Percentiles rank a stretch among this genome's conserved stretches.
These are phyloP conservation scores for Moxostoma hubbsi DNA, from an alignment of 2,797 vertebrate species.

Conservation along the genomic window DNA sequence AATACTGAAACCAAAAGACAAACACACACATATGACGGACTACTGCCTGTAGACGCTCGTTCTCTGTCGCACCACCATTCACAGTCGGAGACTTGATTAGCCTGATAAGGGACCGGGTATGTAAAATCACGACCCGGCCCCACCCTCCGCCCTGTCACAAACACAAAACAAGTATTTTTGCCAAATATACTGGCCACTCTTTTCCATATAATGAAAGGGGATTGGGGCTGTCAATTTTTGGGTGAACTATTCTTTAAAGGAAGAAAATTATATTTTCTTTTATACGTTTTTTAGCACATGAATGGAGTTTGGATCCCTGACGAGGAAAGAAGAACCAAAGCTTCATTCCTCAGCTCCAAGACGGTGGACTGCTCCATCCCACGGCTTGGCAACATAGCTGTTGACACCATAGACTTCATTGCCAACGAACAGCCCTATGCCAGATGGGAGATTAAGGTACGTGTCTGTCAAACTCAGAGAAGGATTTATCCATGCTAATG, in stretches of 20 bases:
- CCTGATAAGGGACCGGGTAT: no score
- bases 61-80: no score
- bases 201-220: no score
- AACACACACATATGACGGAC: no score
- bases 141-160: no score
- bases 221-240: no score
- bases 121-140: no score
- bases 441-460: constrained; percentile 86
- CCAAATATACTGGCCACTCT: no score
- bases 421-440: constrained; percentile 77
- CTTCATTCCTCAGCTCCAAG: constrained; percentile 81
- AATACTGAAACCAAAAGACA: no score
- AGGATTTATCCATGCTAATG: background rate
- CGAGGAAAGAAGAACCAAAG: constrained; percentile 77
- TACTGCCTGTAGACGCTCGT: no score
- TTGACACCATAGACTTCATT: constrained; percentile 73
- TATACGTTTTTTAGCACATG: constrained; percentile 66
- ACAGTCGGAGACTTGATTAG: no score
- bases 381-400: constrained; percentile 67
- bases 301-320: constrained; percentile 74
- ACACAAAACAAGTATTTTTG: background rate
- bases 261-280: background rate
- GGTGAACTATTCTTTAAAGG: background rate
- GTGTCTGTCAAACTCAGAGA: constrained; percentile 6
- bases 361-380: constrained; percentile 80